These are phyloP conservation scores for Orthosia gracilis DNA, from an alignment of 2,888 invertebrate species.

Conservation along the genomic window DNA sequence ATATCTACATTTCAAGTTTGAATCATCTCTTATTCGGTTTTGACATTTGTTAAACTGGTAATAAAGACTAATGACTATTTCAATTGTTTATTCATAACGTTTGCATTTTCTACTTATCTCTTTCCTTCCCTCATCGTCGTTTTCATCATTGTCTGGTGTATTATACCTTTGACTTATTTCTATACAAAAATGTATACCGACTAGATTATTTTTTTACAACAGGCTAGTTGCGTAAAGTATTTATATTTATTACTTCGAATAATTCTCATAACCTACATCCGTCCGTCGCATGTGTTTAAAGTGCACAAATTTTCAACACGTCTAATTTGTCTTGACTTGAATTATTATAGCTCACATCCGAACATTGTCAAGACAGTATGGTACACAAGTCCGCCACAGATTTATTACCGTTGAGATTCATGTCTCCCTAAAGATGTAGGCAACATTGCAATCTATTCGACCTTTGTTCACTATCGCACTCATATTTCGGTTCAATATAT, in stretches of 20 bases:
- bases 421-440: slow-evolving; percentile 13
- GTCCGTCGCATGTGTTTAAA: neutral
- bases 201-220: neutral
- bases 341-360: slow-evolving; percentile 24
- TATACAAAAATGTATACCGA: neutral
- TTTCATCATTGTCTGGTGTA: neutral
- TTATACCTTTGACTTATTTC: neutral
- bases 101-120: neutral
- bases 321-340: slow-evolving; percentile 33
- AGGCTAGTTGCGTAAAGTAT: neutral
- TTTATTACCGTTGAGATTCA: slow-evolving; percentile 36
- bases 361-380: slow-evolving; percentile 32
- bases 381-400: slow-evolving; percentile 31
- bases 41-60: slow-evolving; percentile 26
- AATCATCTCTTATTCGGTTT: slow-evolving; percentile 40
- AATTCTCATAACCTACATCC: slow-evolving; percentile 14
- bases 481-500: slow-evolving; percentile 2
- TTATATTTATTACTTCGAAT: slow-evolving; percentile 2
- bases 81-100: slow-evolving; percentile 5
- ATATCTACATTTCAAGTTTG: slow-evolving; percentile 30
- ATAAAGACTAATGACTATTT: slow-evolving; percentile 42
- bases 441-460: slow-evolving; percentile 1
- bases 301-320: slow-evolving; percentile 14
- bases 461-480: slow-evolving; percentile 8
- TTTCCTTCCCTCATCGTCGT: neutral